A percentile compares a stretch with the other conserved stretches of the same genome.
phyloP scores from a whole-genome alignment of 2,797 vertebrate genomes.

The Poeciliopsis infans region DNA sequence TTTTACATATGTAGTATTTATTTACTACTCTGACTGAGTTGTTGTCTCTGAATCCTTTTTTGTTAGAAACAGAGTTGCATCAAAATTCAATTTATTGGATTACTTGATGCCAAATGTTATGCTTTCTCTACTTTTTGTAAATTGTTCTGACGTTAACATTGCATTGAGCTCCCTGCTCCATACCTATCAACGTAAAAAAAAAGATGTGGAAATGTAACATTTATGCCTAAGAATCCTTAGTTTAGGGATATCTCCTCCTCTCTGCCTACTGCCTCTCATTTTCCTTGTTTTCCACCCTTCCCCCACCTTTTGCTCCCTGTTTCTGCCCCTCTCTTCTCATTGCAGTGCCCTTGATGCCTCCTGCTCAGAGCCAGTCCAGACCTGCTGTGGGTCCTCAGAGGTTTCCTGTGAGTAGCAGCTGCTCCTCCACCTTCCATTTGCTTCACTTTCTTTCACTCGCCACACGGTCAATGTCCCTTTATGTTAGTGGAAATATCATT shows the following conservation, averaged over 20 bases:
- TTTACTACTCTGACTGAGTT: constrained; percentile 27
- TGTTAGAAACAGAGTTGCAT: not conserved
- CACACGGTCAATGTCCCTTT: constrained; percentile 76
- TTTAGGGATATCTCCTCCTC: constrained; percentile 57
- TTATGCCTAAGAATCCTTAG: constrained; percentile 46
- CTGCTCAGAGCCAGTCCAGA: constrained; percentile 94
- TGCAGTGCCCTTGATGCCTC: constrained; percentile 96
- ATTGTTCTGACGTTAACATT: constrained; percentile 26
- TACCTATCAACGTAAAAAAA: not conserved
- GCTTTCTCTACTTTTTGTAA: constrained; percentile 18
- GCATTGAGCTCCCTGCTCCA: constrained; percentile 11
- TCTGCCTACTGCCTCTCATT: constrained; percentile 65
- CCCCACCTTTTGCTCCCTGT: constrained; percentile 27
- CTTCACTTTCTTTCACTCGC: constrained; percentile 67
- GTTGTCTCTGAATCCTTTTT: constrained; percentile 9
- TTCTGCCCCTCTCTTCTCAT: constrained; percentile 68
- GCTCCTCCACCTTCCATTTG: constrained; percentile 78
- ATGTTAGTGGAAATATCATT: constrained; percentile 83
- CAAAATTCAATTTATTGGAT: constrained; percentile 11
- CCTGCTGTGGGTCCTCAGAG: constrained; percentile 94
- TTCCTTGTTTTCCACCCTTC: constrained; percentile 42
- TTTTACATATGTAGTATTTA: constrained; percentile 12
- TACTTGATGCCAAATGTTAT: constrained; percentile 26
- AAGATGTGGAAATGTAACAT: constrained; percentile 42
- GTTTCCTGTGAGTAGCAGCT: constrained; percentile 97